Percentiles rank a stretch among this genome's conserved stretches.
Conservation (phyloP, 2,113 vertebrate species). For the Tragelaphus imberbis region DNA sequence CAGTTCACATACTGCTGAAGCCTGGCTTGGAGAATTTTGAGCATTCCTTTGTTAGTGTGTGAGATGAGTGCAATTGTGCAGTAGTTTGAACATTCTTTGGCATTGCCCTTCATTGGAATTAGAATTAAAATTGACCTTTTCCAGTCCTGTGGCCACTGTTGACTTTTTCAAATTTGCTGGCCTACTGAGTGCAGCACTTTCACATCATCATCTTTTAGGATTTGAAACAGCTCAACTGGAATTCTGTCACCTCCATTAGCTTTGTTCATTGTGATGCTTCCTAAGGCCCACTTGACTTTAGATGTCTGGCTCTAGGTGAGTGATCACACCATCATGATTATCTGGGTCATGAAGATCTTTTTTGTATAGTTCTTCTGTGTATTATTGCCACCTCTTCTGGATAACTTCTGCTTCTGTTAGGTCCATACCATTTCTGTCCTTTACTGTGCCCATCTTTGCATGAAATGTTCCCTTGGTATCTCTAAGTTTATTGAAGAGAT, state of each 20-base stretch:
- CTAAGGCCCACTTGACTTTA: neutral
- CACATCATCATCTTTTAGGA: neutral
- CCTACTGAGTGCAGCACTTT: neutral
- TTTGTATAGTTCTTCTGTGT: neutral
- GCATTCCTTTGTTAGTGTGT: neutral
- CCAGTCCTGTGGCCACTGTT: neutral
- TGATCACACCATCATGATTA: neutral
- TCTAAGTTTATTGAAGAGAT: neutral
- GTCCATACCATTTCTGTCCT: neutral
- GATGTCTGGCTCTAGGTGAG: neutral
- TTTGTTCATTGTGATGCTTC: neutral
- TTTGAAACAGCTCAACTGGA: neutral
- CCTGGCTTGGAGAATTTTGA: neutral
- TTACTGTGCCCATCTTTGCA: neutral
- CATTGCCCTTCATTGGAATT: neutral
- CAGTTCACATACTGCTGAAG: neutral
- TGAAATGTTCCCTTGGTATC: neutral
- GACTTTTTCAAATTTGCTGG: neutral
- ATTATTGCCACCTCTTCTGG: neutral
- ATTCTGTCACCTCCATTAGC: neutral
- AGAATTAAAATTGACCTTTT: neutral
- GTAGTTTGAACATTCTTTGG: neutral
- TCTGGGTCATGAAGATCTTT: neutral
- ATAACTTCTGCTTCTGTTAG: neutral
- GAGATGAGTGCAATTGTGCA: neutral